These are phyloP conservation scores for Gryllus longicercus DNA, from an alignment of 2,888 invertebrate genomes.

Conservation along the genomic window DNA sequence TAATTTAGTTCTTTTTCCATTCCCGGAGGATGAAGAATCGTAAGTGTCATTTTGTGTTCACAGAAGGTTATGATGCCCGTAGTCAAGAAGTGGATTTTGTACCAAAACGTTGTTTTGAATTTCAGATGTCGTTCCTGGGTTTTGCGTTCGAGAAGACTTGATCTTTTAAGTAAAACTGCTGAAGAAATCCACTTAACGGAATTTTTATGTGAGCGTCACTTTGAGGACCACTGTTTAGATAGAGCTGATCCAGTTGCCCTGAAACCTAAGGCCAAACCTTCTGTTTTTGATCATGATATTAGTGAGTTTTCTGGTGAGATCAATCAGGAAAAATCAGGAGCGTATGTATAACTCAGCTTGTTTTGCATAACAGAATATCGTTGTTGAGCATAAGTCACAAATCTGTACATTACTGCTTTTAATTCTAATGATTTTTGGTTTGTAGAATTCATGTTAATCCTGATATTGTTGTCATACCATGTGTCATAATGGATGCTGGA, in stretches of 20 bases:
- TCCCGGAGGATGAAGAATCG: constrained; percentile 26
- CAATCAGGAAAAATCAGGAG: not conserved
- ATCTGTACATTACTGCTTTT: too few species aligned
- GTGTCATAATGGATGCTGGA: not conserved
- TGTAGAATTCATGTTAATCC: not conserved
- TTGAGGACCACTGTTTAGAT: constrained; percentile 24
- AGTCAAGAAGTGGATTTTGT: not conserved
- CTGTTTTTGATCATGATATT: constrained; percentile 22
- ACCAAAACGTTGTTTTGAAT: not conserved
- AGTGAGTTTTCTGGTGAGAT: constrained; percentile 19
- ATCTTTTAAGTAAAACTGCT: constrained; percentile 19
- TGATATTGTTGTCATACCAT: constrained; percentile 17
- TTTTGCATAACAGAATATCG: too few species aligned
- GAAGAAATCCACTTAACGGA: constrained; percentile 22
- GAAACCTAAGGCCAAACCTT: constrained; percentile 23
- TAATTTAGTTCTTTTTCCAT: constrained; percentile 24
- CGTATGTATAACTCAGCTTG: not conserved
- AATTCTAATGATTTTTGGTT: not conserved
- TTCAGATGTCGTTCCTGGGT: constrained; percentile 25
- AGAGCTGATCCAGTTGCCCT: constrained; percentile 18
- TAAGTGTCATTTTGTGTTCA: constrained; percentile 20
- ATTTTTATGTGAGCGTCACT: constrained; percentile 26
- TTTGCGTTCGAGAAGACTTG: constrained; percentile 18
- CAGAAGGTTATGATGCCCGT: constrained; percentile 11
- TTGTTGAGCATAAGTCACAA: too few species aligned